Percentiles rank a stretch among this genome's conserved stretches.
These are phyloP conservation scores for Eilema griseolum DNA, from an alignment of 2,888 invertebrate species.

Conservation along the genomic window DNA sequence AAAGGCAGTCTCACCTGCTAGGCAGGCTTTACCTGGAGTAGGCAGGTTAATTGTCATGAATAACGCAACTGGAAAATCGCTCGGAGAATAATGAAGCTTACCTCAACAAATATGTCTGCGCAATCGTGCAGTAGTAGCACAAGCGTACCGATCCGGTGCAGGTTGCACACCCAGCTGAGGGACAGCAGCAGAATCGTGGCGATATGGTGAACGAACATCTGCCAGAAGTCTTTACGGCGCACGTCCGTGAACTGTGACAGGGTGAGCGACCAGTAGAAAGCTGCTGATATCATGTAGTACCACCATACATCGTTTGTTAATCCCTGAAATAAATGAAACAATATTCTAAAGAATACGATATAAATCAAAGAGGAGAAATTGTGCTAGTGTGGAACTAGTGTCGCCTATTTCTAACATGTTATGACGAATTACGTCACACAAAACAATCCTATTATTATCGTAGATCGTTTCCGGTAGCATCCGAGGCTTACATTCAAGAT, in stretches of 20 bases:
- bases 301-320: conserved; percentile 95
- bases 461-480: too few relatives aligned
- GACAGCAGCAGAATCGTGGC: conserved; percentile 96
- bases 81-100: conserved; percentile 57
- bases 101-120: conserved; percentile 96
- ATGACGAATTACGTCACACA: too few relatives aligned
- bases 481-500: too few relatives aligned
- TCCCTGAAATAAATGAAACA: conserved; percentile 88
- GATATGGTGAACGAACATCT: conserved; percentile 99
- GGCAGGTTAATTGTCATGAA: too few relatives aligned
- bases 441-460: too few relatives aligned
- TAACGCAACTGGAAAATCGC: too few relatives aligned
- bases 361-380: neutral
- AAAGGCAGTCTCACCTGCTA: too few relatives aligned
- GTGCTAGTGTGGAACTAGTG: neutral
- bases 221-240: conserved; percentile 97
- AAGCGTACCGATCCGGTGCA: conserved; percentile 95
- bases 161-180: conserved; percentile 97
- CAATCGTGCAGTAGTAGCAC: conserved; percentile 95
- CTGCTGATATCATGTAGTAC: conserved; percentile 98
- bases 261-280: conserved; percentile 98
- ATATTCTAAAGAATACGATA: neutral
- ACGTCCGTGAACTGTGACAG: conserved; percentile 98
- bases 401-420: too few relatives aligned
- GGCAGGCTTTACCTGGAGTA: too few relatives aligned